Evolutionary conservation across 2,888 invertebrate genomes (phyloP).

Genomic region (Shargacucullia verbasci): DNA sequence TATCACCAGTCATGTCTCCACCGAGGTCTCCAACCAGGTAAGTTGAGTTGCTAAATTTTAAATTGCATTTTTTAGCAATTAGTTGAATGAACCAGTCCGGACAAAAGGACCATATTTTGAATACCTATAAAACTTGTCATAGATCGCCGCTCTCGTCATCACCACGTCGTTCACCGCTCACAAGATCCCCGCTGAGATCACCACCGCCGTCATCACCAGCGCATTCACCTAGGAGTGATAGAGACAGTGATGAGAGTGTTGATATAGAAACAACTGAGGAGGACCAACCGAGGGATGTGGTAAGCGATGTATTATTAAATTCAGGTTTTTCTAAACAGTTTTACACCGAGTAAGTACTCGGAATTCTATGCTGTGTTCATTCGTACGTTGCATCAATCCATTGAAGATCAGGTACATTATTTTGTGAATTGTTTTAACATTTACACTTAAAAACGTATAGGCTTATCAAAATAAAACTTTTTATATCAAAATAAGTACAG

Average conservation of each 20-base stretch:
- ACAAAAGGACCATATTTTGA: not conserved
- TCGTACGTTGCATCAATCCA: no score
- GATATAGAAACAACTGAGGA: constrained; percentile 97
- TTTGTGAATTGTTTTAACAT: no score
- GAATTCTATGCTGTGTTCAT: no score
- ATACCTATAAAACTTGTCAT: not conserved
- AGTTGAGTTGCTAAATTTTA: not conserved
- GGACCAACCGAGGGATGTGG: constrained; percentile 84
- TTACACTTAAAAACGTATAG: no score
- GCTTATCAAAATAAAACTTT: no score
- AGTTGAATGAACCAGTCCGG: not conserved
- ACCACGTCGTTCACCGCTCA: constrained; percentile 67
- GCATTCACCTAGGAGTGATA: constrained; percentile 85
- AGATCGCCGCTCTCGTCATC: constrained; percentile 74
- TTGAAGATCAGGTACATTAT: no score
- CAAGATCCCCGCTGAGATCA: constrained; percentile 75
- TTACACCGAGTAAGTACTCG: no score
- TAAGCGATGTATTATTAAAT: constrained; percentile 61
- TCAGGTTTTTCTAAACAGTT: not conserved
- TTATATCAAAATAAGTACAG: no score
- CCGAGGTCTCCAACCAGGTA: constrained; percentile 79
- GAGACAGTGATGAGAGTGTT: constrained; percentile 94
- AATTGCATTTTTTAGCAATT: no score
- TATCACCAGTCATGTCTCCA: constrained; percentile 78
- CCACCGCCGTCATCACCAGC: constrained; percentile 71